Conservation (phyloP, 2,113 vertebrate species). For the Perca schrenkii region DNA sequence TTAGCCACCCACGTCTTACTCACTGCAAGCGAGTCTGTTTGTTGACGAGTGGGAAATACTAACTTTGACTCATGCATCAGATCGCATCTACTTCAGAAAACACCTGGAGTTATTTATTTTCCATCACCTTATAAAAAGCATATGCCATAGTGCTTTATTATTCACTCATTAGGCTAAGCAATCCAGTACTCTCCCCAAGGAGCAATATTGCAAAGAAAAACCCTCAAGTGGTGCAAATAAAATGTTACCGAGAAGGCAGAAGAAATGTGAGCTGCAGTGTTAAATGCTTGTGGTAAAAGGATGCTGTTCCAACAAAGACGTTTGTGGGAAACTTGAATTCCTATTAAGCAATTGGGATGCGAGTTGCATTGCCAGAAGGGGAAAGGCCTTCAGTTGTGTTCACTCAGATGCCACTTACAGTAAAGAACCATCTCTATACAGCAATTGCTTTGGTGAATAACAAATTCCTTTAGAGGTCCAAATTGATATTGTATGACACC, state of each 20-base stretch:
- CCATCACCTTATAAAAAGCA: slow-evolving; percentile 67
- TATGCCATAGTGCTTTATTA: slow-evolving; percentile 40
- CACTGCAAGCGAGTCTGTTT: slow-evolving; percentile 33
- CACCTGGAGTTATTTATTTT: slow-evolving; percentile 69
- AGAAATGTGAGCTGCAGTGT: slow-evolving; percentile 69
- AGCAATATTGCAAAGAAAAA: slow-evolving; percentile 53
- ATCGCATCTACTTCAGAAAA: slow-evolving; percentile 51
- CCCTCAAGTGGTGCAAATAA: slow-evolving; percentile 63
- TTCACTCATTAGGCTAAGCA: slow-evolving; percentile 60
- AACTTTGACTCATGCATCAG: slow-evolving; percentile 63
- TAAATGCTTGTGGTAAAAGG: slow-evolving; percentile 71
- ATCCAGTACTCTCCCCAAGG: slow-evolving; percentile 46
- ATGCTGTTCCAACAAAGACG: slow-evolving; percentile 63
- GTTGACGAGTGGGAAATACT: slow-evolving; percentile 46
- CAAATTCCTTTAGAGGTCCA: slow-evolving; percentile 60
- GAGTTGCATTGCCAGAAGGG: slow-evolving; percentile 46
- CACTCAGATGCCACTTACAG: slow-evolving; percentile 57
- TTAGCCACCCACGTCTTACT: slow-evolving; percentile 33
- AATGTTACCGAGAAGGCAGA: slow-evolving; percentile 64
- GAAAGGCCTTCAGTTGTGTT: slow-evolving; percentile 47
- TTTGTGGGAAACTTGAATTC: slow-evolving; percentile 74
- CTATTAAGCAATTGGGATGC: slow-evolving; percentile 70
- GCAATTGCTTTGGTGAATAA: slow-evolving; percentile 58
- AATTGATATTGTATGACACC: slow-evolving; percentile 75
- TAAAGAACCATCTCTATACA: slow-evolving; percentile 45